Evolutionary conservation across 1,140 invertebrate genomes (phyloP), one percentile per base, ranked within the genome.

Genomic region (Drosophila navojoa): DNA sequence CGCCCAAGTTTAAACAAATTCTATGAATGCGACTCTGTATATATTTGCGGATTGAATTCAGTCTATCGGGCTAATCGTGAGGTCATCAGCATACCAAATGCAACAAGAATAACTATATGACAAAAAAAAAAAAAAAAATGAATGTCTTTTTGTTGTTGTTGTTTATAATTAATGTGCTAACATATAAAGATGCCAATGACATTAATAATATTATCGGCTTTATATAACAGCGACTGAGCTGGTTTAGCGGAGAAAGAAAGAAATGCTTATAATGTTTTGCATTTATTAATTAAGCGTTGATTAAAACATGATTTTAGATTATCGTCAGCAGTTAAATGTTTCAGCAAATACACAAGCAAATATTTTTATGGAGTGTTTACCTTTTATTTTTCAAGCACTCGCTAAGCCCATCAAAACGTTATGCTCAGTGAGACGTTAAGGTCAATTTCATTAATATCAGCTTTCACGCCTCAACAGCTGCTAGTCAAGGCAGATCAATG

Each of bases 81-180:
- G 82, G 76, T 86, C 82, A 82, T 78, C 80, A 82, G 16, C 63
- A 71, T 54, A 53, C 52, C 49, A 76, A 81, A 87, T 75, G 70
- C 77, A 44, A n/a, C 27, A 40, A 27, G 47, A 44, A 58, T 50
- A 57, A 38, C 40, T 42, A 57, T 25, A 54, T 47, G 40, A 7
- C 5, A 5, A 5, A 29, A 69, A 58, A 70, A 78, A 73, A 5
- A 5, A 29, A 69, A 58, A 70, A 78, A 73, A 73, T 52, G 55
- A 67, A 59, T 70, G 22, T 38, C 69, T 82, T 60, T 59, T 55
- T 55, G n/a, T 42, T 42, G 53, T 73, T 73, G n/a, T 16, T 40
- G 53, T 61, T 63, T 74, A 77, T 81, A 78, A 71, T 75, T 81
- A 67, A 81, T 71, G 27, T 16, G 27, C 19, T 64, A 59, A 15